Evolutionary conservation across 1,140 invertebrate genomes (phyloP).

Genomic region (Cydia pomonella): DNA sequence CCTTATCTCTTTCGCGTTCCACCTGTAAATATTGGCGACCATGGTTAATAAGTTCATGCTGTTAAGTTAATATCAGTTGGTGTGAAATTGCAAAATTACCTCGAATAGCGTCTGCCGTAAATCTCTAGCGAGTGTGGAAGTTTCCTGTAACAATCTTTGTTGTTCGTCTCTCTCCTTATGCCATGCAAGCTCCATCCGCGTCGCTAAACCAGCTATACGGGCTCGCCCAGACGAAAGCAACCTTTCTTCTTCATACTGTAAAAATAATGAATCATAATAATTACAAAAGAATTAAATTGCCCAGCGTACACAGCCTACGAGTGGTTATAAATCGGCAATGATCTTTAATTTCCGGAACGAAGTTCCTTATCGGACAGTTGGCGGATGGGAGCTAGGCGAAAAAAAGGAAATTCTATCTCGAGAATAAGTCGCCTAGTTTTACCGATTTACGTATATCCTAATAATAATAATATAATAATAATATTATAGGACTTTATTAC

Average conservation of each 20-base stretch:
- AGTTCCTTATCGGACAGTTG: no score
- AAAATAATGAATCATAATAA: not conserved
- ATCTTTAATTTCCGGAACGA: no score
- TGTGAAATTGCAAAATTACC: slow-evolving; percentile 76
- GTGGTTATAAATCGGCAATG: no score
- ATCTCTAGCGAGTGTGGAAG: slow-evolving; percentile 94
- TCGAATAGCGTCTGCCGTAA: slow-evolving; percentile 93
- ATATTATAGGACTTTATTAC: no score
- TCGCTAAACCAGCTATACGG: slow-evolving; percentile 91
- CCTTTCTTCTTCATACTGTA: slow-evolving; percentile 90
- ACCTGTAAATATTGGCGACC: slow-evolving; percentile 77
- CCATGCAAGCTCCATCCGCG: slow-evolving; percentile 96
- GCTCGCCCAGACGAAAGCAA: slow-evolving; percentile 89
- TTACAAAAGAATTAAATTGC: no score
- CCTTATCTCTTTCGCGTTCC: slow-evolving; percentile 93
- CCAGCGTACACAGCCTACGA: no score
- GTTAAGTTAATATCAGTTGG: not conserved
- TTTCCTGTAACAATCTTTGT: slow-evolving; percentile 93
- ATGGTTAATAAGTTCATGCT: not conserved
- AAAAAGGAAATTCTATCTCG: no score
- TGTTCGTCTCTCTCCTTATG: slow-evolving; percentile 97
- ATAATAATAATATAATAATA: no score
- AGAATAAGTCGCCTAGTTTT: no score
- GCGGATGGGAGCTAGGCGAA: no score
- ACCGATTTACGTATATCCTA: no score